A percentile compares a stretch with the other conserved stretches of the same genome.
Conservation (phyloP, 2,113 vertebrate genomes). For the Casuarius casuarius region DNA sequence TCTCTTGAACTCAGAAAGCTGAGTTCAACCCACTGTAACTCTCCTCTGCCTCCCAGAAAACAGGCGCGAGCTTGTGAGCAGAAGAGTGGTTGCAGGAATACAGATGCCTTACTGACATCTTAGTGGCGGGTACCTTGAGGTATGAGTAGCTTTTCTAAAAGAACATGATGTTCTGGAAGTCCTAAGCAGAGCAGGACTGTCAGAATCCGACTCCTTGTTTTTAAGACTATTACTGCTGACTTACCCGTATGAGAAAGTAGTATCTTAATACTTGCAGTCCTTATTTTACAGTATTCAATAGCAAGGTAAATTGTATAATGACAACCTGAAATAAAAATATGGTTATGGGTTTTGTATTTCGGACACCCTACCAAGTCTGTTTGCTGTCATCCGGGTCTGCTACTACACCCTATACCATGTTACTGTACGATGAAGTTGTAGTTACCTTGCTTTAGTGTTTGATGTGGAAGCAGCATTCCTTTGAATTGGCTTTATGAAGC, state of each 20-base stretch:
- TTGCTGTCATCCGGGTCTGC: not conserved
- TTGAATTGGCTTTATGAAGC: not conserved
- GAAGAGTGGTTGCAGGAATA: not conserved
- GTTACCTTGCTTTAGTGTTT: not conserved
- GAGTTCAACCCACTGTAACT: fast-evolving
- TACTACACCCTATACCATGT: not conserved
- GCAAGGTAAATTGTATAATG: not conserved
- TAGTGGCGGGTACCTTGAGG: not conserved
- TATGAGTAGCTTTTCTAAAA: not conserved
- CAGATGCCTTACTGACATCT: not conserved
- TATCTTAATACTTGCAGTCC: not conserved
- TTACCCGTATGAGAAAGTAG: not conserved
- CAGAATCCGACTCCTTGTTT: not conserved
- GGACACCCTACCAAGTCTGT: not conserved
- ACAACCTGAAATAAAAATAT: not conserved
- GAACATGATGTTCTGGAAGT: not conserved
- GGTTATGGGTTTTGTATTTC: not conserved
- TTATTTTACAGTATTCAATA: not conserved
- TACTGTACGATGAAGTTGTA: not conserved
- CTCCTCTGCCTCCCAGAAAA: not conserved
- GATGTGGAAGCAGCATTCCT: not conserved
- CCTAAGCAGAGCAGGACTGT: not conserved
- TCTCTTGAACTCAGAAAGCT: not conserved
- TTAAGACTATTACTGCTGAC: not conserved
- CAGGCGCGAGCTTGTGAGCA: not conserved